phyloP scores from a whole-genome alignment of 2,113 vertebrate genomes.

The Chrysemys picta region DNA sequence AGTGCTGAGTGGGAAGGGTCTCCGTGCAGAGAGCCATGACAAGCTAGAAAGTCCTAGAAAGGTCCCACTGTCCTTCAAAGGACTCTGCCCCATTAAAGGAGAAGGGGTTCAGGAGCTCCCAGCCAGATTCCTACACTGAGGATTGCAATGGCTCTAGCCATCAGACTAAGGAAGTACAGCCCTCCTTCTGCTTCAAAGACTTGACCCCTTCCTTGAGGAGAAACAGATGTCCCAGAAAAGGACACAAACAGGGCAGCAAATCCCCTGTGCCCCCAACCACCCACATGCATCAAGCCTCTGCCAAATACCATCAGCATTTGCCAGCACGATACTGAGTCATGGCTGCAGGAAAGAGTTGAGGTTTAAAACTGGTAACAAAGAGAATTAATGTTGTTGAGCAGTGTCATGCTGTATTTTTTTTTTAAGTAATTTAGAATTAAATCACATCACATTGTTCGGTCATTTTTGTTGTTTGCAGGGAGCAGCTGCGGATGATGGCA shows the following conservation, averaged over 20 bases:
- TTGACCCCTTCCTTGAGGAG: background rate
- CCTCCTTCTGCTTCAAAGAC: background rate
- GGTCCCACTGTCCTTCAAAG: background rate
- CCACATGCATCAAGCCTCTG: background rate
- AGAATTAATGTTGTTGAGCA: background rate
- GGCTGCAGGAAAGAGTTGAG: background rate
- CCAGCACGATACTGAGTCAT: background rate
- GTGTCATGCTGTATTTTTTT: background rate
- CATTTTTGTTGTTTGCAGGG: conserved; percentile 80
- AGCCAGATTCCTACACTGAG: background rate
- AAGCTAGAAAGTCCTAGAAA: background rate
- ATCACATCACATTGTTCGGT: background rate
- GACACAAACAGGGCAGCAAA: background rate
- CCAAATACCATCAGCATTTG: background rate
- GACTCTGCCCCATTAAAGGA: background rate
- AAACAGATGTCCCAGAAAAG: background rate
- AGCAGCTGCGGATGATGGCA: conserved; percentile 89
- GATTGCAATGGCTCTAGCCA: background rate
- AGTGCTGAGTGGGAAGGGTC: background rate
- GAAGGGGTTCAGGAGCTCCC: background rate
- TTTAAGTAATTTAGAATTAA: background rate
- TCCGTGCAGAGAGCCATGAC: background rate
- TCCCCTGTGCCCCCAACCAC: background rate
- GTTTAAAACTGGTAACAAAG: background rate
- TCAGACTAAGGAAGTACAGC: background rate